Base-by-base conservation (phyloP, 2,888 invertebrate genomes). In the Hemistola chrysoprasaria region DNA sequence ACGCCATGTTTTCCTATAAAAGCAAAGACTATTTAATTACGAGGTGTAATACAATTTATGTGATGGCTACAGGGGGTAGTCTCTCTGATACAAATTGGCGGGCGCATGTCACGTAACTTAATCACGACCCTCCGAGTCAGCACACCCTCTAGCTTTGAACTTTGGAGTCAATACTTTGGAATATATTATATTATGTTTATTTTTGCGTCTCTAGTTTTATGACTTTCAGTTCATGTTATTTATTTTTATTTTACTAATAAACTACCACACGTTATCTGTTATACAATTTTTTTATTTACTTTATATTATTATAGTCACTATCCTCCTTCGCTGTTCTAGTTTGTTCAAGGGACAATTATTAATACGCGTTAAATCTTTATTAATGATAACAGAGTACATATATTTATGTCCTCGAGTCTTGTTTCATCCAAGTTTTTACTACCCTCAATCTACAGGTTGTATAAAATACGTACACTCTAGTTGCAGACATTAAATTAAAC, bases 91-190 rank as follows among this genome's bases (percentile, higher is more conserved):
- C 85, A 84, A 85, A 86, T 86, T 86, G 85, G 78, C 76, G 75
- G 67, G 79, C 70, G 80, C 78, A 82, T 84, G 82, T 78, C 87
- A 72, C 71, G 71, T 86, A 86, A 88, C 81, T 83, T 74, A 82
- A 87, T 88, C 75, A 84, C 65, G 57, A 66, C 82, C 83, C 83
- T 65, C 45, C 21, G 59, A 16, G 4, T 16, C 4, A 16, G 16
- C 2, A 16, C 16, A 16, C 66, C 69, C 65, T 55, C 54, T 54
- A 16, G 16, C 4, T 16, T 16, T 16, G 3, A 4, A 16, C 52
- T 58, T 42, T 50, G 37, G 53, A 64, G 31, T 52, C 61, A 68
- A 68, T 61, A 62, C 43, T 33, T 40, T 29, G 31, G 38, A 34
- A 30, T 33, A 37, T 10, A 31, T 31, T 31, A 11, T 16, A 16